Evolutionary conservation across 2,113 vertebrate genomes (phyloP).

Genomic region (Sardina pilchardus): DNA sequence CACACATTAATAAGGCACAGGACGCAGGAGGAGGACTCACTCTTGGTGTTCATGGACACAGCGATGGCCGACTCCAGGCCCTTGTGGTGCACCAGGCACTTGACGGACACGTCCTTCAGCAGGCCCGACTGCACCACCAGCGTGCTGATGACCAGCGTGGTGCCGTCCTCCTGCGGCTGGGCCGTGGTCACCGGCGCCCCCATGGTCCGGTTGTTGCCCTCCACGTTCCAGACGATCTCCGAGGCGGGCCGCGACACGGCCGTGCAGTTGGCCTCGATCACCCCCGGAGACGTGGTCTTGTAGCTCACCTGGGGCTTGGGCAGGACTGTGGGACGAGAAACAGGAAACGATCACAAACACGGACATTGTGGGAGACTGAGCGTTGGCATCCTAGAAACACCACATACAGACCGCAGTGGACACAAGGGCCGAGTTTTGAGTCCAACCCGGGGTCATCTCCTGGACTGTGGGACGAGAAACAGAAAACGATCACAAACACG

Average conservation of each 20-base stretch:
- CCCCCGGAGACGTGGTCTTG: conserved; percentile 54
- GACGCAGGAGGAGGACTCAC: conserved; percentile 58
- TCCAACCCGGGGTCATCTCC: no score
- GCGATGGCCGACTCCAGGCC: conserved; percentile 75
- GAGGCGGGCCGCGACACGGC: conserved; percentile 63
- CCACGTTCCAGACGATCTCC: conserved; percentile 64
- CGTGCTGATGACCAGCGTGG: conserved; percentile 73
- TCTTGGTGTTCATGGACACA: conserved; percentile 80
- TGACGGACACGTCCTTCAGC: conserved; percentile 75
- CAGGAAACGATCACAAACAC: background rate
- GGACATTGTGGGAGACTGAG: no score
- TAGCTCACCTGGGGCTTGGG: conserved; percentile 69
- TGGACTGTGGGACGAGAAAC: no score
- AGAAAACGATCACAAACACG: no score
- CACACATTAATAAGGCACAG: background rate
- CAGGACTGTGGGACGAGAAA: conserved; percentile 57
- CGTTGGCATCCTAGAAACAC: no score
- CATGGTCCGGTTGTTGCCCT: conserved; percentile 59
- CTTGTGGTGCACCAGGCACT: conserved; percentile 77
- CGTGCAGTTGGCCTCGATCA: conserved; percentile 74
- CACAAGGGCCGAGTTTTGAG: no score
- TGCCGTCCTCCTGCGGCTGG: conserved; percentile 66
- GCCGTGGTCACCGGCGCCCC: conserved; percentile 58
- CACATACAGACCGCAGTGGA: no score
- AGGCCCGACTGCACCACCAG: conserved; percentile 65